These are phyloP conservation scores for Eonycteris spelaea DNA, from an alignment of 2,113 vertebrate genomes.

Conservation along the genomic window DNA sequence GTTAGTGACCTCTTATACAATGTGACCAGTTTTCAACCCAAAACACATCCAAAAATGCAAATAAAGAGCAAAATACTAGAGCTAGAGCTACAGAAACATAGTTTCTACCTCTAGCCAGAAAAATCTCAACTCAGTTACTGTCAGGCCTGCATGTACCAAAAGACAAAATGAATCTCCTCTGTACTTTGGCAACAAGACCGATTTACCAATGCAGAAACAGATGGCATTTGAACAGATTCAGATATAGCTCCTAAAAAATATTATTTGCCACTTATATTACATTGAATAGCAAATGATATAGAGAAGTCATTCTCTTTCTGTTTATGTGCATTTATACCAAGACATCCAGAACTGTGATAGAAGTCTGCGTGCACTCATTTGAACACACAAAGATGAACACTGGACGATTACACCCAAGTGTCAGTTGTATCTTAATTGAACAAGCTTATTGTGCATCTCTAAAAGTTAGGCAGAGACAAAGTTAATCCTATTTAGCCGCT, in stretches of 20 bases:
- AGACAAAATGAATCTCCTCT: background rate
- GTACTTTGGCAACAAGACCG: background rate
- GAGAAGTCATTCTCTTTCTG: background rate
- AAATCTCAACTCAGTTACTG: background rate
- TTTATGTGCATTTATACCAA: background rate
- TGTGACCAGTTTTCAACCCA: background rate
- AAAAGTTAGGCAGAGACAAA: background rate
- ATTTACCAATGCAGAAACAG: background rate
- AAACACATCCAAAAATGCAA: background rate
- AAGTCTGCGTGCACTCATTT: background rate
- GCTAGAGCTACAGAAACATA: background rate
- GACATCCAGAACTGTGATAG: background rate
- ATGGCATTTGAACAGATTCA: background rate
- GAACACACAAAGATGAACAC: background rate
- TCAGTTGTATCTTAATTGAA: background rate
- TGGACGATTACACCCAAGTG: background rate
- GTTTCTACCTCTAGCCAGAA: background rate
- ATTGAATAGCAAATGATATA: background rate
- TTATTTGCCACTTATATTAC: background rate
- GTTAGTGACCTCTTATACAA: background rate
- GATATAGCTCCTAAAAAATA: background rate
- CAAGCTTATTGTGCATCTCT: background rate
- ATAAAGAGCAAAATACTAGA: background rate
- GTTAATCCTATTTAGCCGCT: background rate
- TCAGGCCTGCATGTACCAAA: background rate